These are phyloP conservation scores for Cecropterus lyciades DNA, from an alignment of 1,140 invertebrate species.

Conservation along the genomic window DNA sequence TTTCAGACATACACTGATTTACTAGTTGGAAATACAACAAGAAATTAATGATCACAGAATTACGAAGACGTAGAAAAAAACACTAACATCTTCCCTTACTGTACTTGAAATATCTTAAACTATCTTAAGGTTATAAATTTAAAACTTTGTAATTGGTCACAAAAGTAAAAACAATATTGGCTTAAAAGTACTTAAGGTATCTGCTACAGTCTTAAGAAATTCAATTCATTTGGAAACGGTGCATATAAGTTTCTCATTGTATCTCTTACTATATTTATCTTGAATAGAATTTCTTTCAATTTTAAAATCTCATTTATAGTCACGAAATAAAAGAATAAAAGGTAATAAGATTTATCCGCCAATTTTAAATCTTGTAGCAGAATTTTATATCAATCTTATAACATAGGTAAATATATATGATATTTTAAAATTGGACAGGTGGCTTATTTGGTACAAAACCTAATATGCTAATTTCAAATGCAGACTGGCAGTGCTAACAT, in stretches of 20 bases:
- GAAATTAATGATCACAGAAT: conserved; percentile 80
- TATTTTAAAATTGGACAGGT: conserved; percentile 41
- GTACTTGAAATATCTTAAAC: conserved; percentile 69
- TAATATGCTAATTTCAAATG: conserved; percentile 43
- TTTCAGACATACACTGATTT: conserved; percentile 64
- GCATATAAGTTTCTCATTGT: conserved; percentile 17
- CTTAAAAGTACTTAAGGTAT: conserved; percentile 67
- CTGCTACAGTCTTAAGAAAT: conserved; percentile 67
- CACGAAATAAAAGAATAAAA: conserved; percentile 45
- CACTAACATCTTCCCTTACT: conserved; percentile 72
- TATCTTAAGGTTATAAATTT: conserved; percentile 69
- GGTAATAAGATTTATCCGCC: conserved; percentile 16
- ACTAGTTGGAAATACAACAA: conserved; percentile 73
- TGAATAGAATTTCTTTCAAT: conserved; percentile 44
- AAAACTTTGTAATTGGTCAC: conserved; percentile 76
- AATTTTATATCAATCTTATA: conserved; percentile 36
- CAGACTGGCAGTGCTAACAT: conserved; percentile 50
- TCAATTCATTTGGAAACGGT: conserved; percentile 38
- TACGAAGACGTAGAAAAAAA: conserved; percentile 74
- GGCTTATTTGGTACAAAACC: conserved; percentile 28
- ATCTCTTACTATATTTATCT: conserved; percentile 30
- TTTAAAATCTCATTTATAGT: conserved; percentile 43
- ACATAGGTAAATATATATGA: conserved; percentile 31
- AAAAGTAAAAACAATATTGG: conserved; percentile 75
- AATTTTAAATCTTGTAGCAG: conserved; percentile 44